phyloP scores from a whole-genome alignment of 2,888 invertebrate genomes.

The Phaonia tiefii region DNA sequence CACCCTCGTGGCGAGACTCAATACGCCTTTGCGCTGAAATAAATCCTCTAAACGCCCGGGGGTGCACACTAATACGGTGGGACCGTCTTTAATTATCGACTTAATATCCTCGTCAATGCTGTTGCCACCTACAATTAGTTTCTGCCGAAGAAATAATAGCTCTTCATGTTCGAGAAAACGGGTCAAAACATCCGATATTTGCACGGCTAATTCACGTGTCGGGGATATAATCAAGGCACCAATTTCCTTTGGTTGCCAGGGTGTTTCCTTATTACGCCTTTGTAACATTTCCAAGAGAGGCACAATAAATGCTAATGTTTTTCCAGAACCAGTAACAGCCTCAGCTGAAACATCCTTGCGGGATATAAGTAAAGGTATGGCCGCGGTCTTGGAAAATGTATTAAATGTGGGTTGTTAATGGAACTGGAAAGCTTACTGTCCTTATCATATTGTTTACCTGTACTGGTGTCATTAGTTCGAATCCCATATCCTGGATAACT shows the following conservation, averaged over 20 bases:
- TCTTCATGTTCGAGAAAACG: slow-evolving; percentile 82
- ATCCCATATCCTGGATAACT: slow-evolving; percentile 82
- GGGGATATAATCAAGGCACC: slow-evolving; percentile 96
- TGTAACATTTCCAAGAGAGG: slow-evolving; percentile 93
- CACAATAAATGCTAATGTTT: slow-evolving; percentile 97
- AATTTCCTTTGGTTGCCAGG: slow-evolving; percentile 88
- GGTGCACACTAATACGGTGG: slow-evolving; percentile 95
- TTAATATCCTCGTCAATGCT: slow-evolving; percentile 88
- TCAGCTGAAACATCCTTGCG: slow-evolving; percentile 99
- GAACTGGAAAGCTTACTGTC: background rate
- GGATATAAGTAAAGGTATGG: slow-evolving; percentile 92
- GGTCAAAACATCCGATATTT: slow-evolving; percentile 87
- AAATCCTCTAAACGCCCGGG: slow-evolving; percentile 96
- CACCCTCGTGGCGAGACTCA: slow-evolving; percentile 86
- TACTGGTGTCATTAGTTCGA: slow-evolving; percentile 83
- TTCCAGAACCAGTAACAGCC: slow-evolving; percentile 99
- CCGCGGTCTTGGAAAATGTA: slow-evolving; percentile 86
- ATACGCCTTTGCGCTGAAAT: slow-evolving; percentile 85
- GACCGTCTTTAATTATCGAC: slow-evolving; percentile 85
- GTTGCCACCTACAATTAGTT: slow-evolving; percentile 91
- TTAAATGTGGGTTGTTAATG: background rate
- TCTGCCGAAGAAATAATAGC: slow-evolving; percentile 82
- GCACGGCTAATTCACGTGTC: slow-evolving; percentile 95
- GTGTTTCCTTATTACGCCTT: slow-evolving; percentile 83
- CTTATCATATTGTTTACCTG: too few relatives aligned